phyloP scores from a whole-genome alignment of 2,888 invertebrate species.

The Watsonalla cultraria region DNA sequence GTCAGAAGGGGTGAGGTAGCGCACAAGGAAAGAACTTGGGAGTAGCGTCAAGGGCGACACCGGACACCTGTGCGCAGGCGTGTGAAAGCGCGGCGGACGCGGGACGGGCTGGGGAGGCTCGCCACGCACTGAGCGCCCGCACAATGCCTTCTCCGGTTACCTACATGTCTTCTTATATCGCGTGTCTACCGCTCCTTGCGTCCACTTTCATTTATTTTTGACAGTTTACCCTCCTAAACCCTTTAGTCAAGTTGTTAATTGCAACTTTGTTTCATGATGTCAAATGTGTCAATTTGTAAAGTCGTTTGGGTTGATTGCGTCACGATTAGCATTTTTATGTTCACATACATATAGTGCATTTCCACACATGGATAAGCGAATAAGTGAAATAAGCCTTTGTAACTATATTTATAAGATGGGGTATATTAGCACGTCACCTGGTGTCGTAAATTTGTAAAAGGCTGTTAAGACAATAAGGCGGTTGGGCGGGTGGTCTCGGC shows the following conservation, averaged over 20 bases:
- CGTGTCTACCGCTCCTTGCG: slow-evolving; percentile 47
- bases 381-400: not conserved
- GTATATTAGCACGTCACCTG: slow-evolving; percentile 44
- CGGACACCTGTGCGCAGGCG: slow-evolving; percentile 75
- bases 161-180: slow-evolving; percentile 68
- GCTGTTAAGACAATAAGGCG: slow-evolving; percentile 70
- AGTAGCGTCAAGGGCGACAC: slow-evolving; percentile 71
- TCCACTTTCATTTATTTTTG: slow-evolving; percentile 62
- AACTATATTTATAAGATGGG: slow-evolving; percentile 22
- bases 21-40: slow-evolving; percentile 56
- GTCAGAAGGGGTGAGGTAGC: not conserved
- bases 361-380: too few species aligned
- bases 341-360: too few species aligned
- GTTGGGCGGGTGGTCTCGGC: slow-evolving; percentile 59
- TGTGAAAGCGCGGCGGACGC: slow-evolving; percentile 59
- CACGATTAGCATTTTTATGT: too few species aligned
- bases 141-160: slow-evolving; percentile 76
- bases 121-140: slow-evolving; percentile 71
- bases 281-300: too few species aligned
- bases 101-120: slow-evolving; percentile 28
- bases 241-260: slow-evolving; percentile 49
- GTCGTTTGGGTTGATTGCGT: too few species aligned
- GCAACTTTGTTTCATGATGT: slow-evolving; percentile 7
- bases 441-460: slow-evolving; percentile 59
- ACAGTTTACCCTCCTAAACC: slow-evolving; percentile 59